These are phyloP conservation scores for Platycheirus rosarum DNA, from an alignment of 2,888 invertebrate species.

Conservation along the genomic window DNA sequence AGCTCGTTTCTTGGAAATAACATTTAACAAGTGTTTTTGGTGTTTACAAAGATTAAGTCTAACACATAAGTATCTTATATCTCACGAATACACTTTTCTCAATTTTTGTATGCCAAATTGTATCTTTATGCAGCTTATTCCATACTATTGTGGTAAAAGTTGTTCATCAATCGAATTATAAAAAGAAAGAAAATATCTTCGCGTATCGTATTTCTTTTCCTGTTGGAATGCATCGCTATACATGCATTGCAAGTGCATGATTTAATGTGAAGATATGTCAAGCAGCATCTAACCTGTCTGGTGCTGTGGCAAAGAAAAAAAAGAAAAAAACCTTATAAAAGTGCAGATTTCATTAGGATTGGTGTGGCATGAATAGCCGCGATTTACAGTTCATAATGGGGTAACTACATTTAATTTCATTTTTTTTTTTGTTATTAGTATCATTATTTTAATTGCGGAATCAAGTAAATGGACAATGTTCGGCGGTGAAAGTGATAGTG, in stretches of 20 bases:
- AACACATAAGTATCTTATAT: no score
- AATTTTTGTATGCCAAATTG: no score
- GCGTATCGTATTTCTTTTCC: slow-evolving; percentile 51
- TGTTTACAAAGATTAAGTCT: no score
- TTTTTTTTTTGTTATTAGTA: slow-evolving; percentile 29
- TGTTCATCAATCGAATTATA: slow-evolving; percentile 62
- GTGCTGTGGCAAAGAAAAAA: slow-evolving; percentile 1
- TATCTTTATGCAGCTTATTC: no score
- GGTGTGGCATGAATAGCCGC: background rate
- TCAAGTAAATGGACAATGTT: slow-evolving; percentile 54
- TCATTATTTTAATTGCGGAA: slow-evolving; percentile 59
- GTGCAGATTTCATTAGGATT: slow-evolving; percentile 34
- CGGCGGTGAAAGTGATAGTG: slow-evolving; percentile 81
- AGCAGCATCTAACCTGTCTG: slow-evolving; percentile 13
- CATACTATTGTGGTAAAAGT: slow-evolving; percentile 61
- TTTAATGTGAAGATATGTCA: slow-evolving; percentile 37
- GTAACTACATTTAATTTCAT: background rate
- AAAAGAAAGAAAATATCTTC: slow-evolving; percentile 36
- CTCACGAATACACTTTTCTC: no score
- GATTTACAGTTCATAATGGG: no score
- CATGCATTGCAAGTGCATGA: slow-evolving; percentile 25
- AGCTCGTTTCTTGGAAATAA: no score
- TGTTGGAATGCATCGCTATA: slow-evolving; percentile 45
- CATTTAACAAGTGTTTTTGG: no score
- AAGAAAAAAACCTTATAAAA: slow-evolving; percentile 17